A percentile compares a stretch with the other conserved stretches of the same genome.
These are phyloP conservation scores for Oncorhynchus tshawytscha DNA, from an alignment of 2,113 vertebrate genomes.

Conservation along the genomic window DNA sequence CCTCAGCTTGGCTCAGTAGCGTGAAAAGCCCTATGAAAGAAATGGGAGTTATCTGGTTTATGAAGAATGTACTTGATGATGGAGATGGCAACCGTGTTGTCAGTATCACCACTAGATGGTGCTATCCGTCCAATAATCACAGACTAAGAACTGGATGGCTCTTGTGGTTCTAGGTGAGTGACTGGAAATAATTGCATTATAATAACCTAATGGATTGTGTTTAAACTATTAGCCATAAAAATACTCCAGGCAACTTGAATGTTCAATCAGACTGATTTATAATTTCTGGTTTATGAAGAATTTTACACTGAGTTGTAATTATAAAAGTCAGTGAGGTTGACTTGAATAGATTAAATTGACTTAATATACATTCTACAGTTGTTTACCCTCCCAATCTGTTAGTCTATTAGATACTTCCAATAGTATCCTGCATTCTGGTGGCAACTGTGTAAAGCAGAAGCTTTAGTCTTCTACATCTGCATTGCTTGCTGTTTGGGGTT, in stretches of 20 bases:
- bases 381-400: no score
- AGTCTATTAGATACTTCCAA: no score
- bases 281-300: neutral
- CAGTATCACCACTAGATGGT: conserved; percentile 55
- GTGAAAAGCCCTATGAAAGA: no score
- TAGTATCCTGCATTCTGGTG: no score
- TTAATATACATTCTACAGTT: no score
- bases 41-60: no score
- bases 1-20: no score
- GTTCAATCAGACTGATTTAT: neutral
- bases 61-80: no score
- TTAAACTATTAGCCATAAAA: neutral
- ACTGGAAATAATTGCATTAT: no score
- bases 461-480: no score
- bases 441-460: neutral
- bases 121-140: conserved; percentile 36
- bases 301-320: neutral
- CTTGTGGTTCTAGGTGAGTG: no score
- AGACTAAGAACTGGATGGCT: neutral
- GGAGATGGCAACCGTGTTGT: neutral
- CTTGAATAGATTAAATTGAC: neutral
- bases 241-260: neutral
- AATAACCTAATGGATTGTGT: neutral
- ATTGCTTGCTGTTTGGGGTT: no score
- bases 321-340: neutral